Evolutionary conservation across 1,140 invertebrate species (phyloP), one percentile per base, ranked within the genome.

Genomic region (Drosophila azteca): DNA sequence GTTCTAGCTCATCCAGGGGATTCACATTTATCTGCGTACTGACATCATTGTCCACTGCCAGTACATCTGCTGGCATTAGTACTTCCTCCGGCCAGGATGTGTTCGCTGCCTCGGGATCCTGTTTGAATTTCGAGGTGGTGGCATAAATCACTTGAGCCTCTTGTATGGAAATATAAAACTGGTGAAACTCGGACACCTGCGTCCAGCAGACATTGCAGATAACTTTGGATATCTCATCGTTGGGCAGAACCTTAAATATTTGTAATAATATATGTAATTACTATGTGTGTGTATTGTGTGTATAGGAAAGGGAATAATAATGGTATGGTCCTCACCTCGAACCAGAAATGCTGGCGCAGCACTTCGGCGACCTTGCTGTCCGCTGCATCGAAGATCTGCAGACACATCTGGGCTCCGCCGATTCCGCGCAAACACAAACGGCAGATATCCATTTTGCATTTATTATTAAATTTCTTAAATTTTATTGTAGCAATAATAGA

Each of bases 181-280:
- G 82, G 35, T 91, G 90, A 26, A 91, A 91, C 51, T 91, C 85
- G 6, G 79, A 84, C n/a, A 91, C 83, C 49, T 88, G 90, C 2
- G 77, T 72, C 90, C 90, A 91, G 64, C 90, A 91, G 20, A 82
- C 68, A 57, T 81, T 78, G 60, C 90, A 91, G 46, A 91, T 89
- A 11, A 78, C 76, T 59, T 87, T 91, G 3, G 90, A 91, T 55
- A 91, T 81, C 44, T 71, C 59, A 51, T 88, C 83, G 48, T 88
- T 77, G 7, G 83, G 83, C 52, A 73, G 35, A 3, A 88, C 61
- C 83, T 88, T 65, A 49, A 59, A 50, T 15, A 52, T 51, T 24
- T 29, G 45, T 45, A 7, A 17, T 55, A 20, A 20, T 9, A 51
- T 41, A 43, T 50, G 3, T 24, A 29, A 5, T 26, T 0, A 5